phyloP scores from a whole-genome alignment of 2,888 invertebrate genomes.

The Drosophila pegasa region DNA sequence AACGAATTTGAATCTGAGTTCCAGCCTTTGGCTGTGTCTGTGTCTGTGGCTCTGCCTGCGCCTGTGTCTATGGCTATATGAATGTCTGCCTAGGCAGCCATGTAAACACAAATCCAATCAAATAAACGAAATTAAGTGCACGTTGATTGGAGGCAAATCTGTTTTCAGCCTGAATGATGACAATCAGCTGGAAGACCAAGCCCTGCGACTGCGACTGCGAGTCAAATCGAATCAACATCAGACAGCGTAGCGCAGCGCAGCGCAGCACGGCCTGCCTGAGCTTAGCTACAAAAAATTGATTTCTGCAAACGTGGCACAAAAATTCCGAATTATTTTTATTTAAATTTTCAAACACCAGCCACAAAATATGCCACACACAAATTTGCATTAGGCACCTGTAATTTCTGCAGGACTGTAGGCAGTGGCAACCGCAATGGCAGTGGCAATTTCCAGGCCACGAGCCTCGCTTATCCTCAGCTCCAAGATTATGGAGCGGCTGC shows the following conservation, averaged over 20 bases:
- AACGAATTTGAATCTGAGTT: constrained; percentile 66
- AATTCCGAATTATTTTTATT: constrained; percentile 55
- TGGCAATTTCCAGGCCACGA: constrained; percentile 61
- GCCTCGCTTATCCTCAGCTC: constrained; percentile 65
- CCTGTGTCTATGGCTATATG: constrained; percentile 15
- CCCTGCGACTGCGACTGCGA: constrained; percentile 27
- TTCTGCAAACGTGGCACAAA: constrained; percentile 61
- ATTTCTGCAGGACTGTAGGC: constrained; percentile 51
- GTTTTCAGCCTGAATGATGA: constrained; percentile 81
- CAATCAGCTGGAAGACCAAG: constrained; percentile 63
- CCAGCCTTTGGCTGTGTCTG: constrained; percentile 21
- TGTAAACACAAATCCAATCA: constrained; percentile 81
- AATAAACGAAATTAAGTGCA: constrained; percentile 81
- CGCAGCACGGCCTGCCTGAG: neutral
- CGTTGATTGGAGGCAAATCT: constrained; percentile 81
- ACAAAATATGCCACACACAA: constrained; percentile 76
- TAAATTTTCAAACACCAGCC: constrained; percentile 44
- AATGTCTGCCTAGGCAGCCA: constrained; percentile 63
- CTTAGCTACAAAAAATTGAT: constrained; percentile 44
- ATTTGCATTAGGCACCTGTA: constrained; percentile 80
- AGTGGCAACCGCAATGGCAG: constrained; percentile 37
- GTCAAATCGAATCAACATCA: constrained; percentile 64
- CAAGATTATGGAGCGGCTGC: constrained; percentile 52
- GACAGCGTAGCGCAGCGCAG: constrained; percentile 20
- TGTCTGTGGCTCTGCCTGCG: constrained; percentile 11